Base-by-base conservation (phyloP, 2,113 vertebrate genomes). In the Callocephalon fimbriatum region DNA sequence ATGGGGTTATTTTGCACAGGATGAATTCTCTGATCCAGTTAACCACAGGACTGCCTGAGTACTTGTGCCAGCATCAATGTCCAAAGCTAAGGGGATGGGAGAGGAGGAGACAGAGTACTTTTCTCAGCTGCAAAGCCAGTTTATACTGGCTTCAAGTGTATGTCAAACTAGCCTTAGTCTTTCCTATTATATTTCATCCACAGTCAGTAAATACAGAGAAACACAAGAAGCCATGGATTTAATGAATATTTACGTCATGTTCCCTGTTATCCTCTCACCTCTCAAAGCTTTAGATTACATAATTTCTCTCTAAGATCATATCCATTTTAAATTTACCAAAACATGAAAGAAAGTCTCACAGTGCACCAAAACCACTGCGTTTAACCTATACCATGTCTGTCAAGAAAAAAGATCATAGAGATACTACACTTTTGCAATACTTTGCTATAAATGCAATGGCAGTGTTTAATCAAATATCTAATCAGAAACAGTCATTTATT, bases 381-480 rank as follows among this genome's bases (percentile, higher is more conserved):
- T 70, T 87, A 40, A 44, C 48, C 59, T 78, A 78, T 68, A 82
- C 29, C 59, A 51, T 78, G 53, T 65, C 66, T 68, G 42, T 54
- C 71, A 95, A 91, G 56, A 76, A 66, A 86, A 38, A 84, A 87
- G 56, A 87, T 70, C 5, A 15, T 74, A 87, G 67, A 35, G 74
- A 90, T 86, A 61, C 47, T 80, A 88, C 8, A 66, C 40, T 79
- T 88, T 61, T 50, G 63, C 67, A 87, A 29, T 75, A 87, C 62
- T 90, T 87, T 84, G 35, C 50, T 91, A 61, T 83, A 90, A 82
- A 90, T 73, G 44, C 50, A 92, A 78, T 53, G n/a, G 40, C 44
- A 90, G 56, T 93, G 56, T 93, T 86, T 38, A 73, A 90, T 62
- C 32, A 71, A 92, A 56, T 87, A 87, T 79, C 62, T 90, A 79